These are phyloP conservation scores for Danio aesculapii DNA, from an alignment of 2,797 vertebrate species.

Conservation along the genomic window DNA sequence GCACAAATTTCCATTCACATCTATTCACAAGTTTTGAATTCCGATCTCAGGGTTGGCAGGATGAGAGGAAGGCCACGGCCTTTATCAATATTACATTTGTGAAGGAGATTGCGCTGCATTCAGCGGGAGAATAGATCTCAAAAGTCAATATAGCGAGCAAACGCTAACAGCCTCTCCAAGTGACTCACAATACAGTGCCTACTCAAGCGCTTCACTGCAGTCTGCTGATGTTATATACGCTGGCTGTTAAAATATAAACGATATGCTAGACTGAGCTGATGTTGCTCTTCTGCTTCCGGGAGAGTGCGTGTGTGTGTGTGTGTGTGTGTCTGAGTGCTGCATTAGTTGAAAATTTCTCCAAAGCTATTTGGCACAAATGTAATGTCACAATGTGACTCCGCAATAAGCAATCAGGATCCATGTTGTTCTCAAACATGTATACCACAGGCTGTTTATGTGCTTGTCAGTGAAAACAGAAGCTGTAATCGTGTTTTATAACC, in stretches of 20 bases:
- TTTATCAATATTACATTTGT: constrained; percentile 72
- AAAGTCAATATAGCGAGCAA: constrained; percentile 63
- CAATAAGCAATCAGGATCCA: constrained; percentile 48
- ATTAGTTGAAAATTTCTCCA: constrained; percentile 52
- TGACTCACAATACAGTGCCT: constrained; percentile 55
- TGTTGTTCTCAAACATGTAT: constrained; percentile 22
- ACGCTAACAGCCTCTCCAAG: constrained; percentile 59
- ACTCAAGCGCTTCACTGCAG: constrained; percentile 53
- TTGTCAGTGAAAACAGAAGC: neutral
- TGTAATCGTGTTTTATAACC: constrained; percentile 9
- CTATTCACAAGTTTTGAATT: constrained; percentile 44
- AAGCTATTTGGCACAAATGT: constrained; percentile 43
- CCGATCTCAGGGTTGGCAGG: constrained; percentile 32
- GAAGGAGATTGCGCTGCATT: constrained; percentile 61
- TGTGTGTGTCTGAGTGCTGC: constrained; percentile 10
- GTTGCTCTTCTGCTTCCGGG: constrained; percentile 15
- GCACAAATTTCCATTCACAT: constrained; percentile 13
- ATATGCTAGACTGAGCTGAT: constrained; percentile 50
- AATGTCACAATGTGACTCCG: constrained; percentile 16
- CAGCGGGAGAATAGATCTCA: constrained; percentile 64
- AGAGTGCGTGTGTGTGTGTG: constrained; percentile 17
- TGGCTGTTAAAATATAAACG: constrained; percentile 48
- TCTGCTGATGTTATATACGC: constrained; percentile 54
- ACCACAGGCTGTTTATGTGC: constrained; percentile 27
- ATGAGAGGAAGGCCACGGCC: constrained; percentile 50